Evolutionary conservation across 2,797 vertebrate species (phyloP), one percentile per base, ranked within the genome.

Genomic region (Myioborus melanocephalus): DNA sequence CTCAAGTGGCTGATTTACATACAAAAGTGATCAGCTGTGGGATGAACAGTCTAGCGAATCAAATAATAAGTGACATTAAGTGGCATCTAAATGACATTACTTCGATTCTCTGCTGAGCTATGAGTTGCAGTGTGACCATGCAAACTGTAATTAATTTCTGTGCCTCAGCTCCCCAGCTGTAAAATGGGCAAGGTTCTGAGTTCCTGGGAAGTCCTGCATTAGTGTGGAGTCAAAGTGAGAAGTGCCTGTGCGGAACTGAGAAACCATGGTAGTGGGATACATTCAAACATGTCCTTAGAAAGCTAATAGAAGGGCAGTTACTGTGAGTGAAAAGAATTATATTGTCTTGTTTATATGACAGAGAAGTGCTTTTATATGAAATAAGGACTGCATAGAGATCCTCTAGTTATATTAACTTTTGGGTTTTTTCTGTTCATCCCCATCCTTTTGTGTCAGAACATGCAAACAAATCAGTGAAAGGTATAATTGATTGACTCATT

Each of bases 11-110:
- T 90, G 76, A 93, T 94, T 94, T 96, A 88, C 90, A 93, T 95
- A 96, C 80, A 93, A 83, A 93, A 83, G 80, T 91, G 93, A 95
- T 90, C 90, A 63, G 69, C 85, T 93, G 93, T 93, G 83, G 90
- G 80, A 95, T 88, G 90, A 91, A 96, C 46, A 91, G 72, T 70
- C 80, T 90, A 93, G 46, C 21, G 1, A 86, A 88, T 96, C 93
- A 95, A 91, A 94, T 94, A 90, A 77, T 95, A 94, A 93, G 85
- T 94, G 94, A 93, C 90, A 86, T 91, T 94, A 94, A 88, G 73
- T 94, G 91, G 72, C 87, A 91, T 88, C 83, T 83, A 91, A 93
- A 94, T 94, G 93, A 93, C 87, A 88, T 91, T 90, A 93, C 83
- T 96, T 96, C 13, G 26, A 94, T 94, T 94, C 95, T 95, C 73